Evolutionary conservation across 2,888 invertebrate species (phyloP).

Genomic region (Sialis fuliginosa): DNA sequence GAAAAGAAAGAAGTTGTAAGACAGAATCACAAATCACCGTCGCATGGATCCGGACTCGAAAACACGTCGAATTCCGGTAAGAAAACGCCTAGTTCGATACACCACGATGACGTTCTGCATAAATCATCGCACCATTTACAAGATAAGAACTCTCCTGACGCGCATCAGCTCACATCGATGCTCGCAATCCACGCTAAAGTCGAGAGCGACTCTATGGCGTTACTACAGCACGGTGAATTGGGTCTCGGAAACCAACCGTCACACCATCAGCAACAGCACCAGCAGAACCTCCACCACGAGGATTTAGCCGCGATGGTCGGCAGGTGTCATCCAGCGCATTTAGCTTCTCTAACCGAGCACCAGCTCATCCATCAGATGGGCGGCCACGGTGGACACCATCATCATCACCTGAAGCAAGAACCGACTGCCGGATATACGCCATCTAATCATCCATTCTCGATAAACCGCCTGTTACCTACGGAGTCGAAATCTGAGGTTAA

Average conservation of each 20-base stretch:
- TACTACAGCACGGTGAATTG: constrained; percentile 37
- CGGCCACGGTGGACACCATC: constrained; percentile 27
- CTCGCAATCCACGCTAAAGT: constrained; percentile 30
- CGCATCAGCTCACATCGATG: constrained; percentile 22
- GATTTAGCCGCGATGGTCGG: constrained; percentile 47
- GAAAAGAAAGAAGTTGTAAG: constrained; percentile 83
- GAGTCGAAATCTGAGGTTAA: constrained; percentile 81
- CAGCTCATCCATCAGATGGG: constrained; percentile 22
- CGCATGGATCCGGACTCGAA: constrained; percentile 29
- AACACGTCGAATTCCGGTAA: constrained; percentile 33
- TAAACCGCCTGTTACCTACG: constrained; percentile 76
- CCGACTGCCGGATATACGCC: constrained; percentile 62
- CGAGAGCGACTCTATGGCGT: constrained; percentile 48
- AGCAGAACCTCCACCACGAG: constrained; percentile 33
- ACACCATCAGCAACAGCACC: constrained; percentile 32
- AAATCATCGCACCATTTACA: constrained; percentile 20
- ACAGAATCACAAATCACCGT: constrained; percentile 48
- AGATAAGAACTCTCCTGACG: constrained; percentile 30
- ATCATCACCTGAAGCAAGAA: constrained; percentile 60
- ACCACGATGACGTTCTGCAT: constrained; percentile 36
- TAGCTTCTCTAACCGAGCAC: constrained; percentile 23
- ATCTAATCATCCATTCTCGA: constrained; percentile 84
- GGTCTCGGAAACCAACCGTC: constrained; percentile 2
- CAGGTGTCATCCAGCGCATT: constrained; percentile 38
- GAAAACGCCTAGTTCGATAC: constrained; percentile 27